Evolutionary conservation across 2,888 invertebrate genomes (phyloP).

Genomic region (Lapara coniferarum): DNA sequence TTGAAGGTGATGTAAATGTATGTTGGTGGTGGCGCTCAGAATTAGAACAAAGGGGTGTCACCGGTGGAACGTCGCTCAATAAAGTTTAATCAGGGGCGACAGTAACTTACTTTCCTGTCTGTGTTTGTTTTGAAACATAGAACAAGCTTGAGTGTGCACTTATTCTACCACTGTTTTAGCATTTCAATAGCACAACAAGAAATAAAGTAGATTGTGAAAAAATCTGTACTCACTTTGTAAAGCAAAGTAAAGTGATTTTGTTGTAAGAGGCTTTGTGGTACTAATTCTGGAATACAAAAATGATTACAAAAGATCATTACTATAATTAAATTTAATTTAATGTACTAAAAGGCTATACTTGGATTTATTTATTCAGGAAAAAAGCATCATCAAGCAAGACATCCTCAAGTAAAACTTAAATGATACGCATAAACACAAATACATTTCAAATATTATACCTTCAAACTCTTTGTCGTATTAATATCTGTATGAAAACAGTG

Average conservation of each 20-base stretch:
- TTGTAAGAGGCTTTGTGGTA: too few relatives aligned
- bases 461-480: background rate
- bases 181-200: too few relatives aligned
- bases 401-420: too few relatives aligned
- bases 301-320: too few relatives aligned
- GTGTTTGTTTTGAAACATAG: background rate
- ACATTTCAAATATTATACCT: background rate
- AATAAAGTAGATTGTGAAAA: background rate
- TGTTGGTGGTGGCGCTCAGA: constrained; percentile 52
- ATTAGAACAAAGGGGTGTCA: constrained; percentile 74
- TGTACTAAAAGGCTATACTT: too few relatives aligned
- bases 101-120: constrained; percentile 48
- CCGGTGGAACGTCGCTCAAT: constrained; percentile 64
- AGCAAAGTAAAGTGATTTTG: too few relatives aligned
- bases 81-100: constrained; percentile 68
- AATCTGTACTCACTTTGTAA: too few relatives aligned
- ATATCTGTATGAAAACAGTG: background rate
- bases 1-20: constrained; percentile 30
- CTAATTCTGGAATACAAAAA: too few relatives aligned
- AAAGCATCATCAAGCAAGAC: too few relatives aligned
- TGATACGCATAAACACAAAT: too few relatives aligned
- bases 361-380: too few relatives aligned
- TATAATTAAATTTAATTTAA: too few relatives aligned
- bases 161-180: background rate
- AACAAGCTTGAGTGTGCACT: background rate